Percentiles rank a stretch among this genome's conserved stretches.
Evolutionary conservation across 1,140 invertebrate genomes (phyloP).

Genomic region (Drosophila albomicans): DNA sequence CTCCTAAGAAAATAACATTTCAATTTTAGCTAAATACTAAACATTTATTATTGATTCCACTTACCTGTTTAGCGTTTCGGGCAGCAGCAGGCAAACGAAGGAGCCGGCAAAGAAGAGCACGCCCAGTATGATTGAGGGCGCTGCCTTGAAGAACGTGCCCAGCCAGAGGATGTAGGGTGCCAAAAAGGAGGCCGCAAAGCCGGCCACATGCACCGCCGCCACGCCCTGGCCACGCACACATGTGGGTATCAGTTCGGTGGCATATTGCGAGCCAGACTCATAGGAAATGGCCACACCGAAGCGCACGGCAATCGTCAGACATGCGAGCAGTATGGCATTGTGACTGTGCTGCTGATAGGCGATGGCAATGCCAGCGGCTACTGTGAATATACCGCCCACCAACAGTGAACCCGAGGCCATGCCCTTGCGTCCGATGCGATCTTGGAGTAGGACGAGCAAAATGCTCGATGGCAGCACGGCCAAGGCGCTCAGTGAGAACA

Average conservation of each 20-base stretch:
- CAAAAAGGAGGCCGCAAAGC: constrained; percentile 87
- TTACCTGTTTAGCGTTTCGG: constrained; percentile 87
- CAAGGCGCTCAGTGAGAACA: constrained; percentile 87
- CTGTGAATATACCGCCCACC: constrained; percentile 86
- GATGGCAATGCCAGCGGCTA: constrained; percentile 80
- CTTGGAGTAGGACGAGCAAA: constrained; percentile 86
- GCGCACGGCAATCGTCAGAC: constrained; percentile 87
- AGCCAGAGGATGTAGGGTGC: constrained; percentile 86
- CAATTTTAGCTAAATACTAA: background rate
- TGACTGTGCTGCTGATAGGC: constrained; percentile 81
- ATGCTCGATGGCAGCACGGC: constrained; percentile 88
- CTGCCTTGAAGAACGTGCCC: constrained; percentile 86
- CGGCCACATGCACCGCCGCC: constrained; percentile 87
- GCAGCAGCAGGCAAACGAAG: constrained; percentile 86
- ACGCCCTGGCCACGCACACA: constrained; percentile 88
- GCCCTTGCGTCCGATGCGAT: constrained; percentile 87
- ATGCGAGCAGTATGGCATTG: constrained; percentile 84
- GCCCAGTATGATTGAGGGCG: constrained; percentile 87
- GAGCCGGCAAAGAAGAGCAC: constrained; percentile 86
- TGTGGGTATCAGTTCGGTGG: constrained; percentile 89
- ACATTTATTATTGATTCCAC: background rate
- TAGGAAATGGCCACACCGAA: constrained; percentile 89
- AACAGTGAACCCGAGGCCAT: constrained; percentile 86
- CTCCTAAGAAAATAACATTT: constrained; percentile 69
- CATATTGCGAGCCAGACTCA: constrained; percentile 88